phyloP scores from a whole-genome alignment of 2,797 vertebrate genomes.

The Megaceryle alcyon region DNA sequence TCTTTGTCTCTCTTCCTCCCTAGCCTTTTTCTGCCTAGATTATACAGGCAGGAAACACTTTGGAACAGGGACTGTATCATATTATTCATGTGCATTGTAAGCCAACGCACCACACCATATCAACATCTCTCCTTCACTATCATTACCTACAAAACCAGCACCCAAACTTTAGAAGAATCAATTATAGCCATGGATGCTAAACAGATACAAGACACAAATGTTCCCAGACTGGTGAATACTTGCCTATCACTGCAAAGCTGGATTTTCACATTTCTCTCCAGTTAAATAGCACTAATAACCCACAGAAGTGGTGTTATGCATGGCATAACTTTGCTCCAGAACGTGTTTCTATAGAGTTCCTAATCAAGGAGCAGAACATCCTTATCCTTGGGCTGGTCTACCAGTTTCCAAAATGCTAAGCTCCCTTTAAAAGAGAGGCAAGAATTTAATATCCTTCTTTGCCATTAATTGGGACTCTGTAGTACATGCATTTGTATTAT shows the following conservation, averaged over 20 bases:
- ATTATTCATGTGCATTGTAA: background rate
- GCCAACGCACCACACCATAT: background rate
- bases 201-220: background rate
- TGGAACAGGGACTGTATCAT: background rate
- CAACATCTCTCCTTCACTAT: background rate
- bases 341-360: background rate
- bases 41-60: background rate
- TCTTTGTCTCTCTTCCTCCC: background rate
- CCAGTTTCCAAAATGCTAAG: background rate
- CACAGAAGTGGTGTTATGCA: background rate
- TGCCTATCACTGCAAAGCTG: background rate
- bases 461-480: background rate
- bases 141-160: background rate
- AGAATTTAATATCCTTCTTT: background rate
- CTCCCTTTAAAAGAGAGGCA: background rate
- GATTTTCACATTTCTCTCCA: background rate
- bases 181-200: background rate
- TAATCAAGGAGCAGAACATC: background rate
- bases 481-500: background rate
- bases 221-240: background rate
- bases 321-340: background rate
- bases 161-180: background rate
- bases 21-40: background rate
- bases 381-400: background rate
- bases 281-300: background rate